phyloP scores from a whole-genome alignment of 2,797 vertebrate species.

The Gambelia wislizenii region DNA sequence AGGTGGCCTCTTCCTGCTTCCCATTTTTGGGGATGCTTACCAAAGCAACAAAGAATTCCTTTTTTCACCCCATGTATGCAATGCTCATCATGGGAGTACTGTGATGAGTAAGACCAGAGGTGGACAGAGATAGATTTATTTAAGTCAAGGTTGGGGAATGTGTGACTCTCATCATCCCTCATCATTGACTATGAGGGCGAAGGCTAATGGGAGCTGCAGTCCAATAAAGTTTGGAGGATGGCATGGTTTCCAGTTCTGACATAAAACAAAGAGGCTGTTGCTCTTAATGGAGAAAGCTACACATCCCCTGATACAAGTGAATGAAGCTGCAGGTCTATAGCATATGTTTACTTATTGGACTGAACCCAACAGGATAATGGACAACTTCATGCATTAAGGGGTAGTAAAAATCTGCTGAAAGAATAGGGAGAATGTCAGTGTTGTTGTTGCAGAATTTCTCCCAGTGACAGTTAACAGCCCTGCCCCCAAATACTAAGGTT shows the following conservation, averaged over 20 bases:
- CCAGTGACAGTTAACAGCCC: not conserved
- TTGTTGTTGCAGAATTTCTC: not conserved
- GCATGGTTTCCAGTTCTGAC: not conserved
- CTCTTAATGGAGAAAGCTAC: not conserved
- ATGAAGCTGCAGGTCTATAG: not conserved
- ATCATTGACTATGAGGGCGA: not conserved
- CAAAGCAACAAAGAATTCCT: not conserved
- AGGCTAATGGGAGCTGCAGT: not conserved
- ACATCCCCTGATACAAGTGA: not conserved
- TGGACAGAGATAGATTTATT: not conserved
- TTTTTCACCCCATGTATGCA: not conserved
- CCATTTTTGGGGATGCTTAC: not conserved
- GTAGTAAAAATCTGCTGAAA: not conserved
- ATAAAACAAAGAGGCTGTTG: not conserved
- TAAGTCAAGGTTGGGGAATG: not conserved
- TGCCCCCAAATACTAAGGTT: not conserved
- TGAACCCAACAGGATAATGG: not conserved
- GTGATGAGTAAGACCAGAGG: not conserved
- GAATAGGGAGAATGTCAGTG: not conserved
- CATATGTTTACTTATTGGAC: not conserved
- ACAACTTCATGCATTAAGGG: not conserved
- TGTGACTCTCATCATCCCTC: not conserved
- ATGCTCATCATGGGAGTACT: not conserved
- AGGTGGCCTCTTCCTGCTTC: not conserved
- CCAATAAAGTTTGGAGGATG: not conserved